A percentile compares a stretch with the other conserved stretches of the same genome.
Evolutionary conservation across 2,888 invertebrate species (phyloP).

Genomic region (Hymenopus coronatus): DNA sequence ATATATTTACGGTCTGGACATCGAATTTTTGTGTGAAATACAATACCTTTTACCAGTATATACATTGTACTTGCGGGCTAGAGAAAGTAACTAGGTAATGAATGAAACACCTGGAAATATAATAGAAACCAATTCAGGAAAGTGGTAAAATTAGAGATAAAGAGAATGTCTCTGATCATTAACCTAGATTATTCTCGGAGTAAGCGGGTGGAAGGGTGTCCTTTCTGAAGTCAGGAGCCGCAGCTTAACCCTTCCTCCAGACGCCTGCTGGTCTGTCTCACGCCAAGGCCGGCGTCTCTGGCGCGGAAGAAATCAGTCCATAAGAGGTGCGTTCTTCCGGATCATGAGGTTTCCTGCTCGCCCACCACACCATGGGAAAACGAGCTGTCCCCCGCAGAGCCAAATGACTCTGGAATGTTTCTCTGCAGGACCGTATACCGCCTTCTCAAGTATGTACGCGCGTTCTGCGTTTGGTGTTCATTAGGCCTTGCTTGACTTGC

Average conservation of each 20-base stretch:
- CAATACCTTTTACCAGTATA: no score
- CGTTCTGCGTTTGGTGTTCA: neutral
- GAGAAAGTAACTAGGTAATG: no score
- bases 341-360: neutral
- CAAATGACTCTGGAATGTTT: neutral
- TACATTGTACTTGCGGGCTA: no score
- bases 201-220: neutral
- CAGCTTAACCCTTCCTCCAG: neutral
- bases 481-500: neutral
- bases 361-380: neutral
- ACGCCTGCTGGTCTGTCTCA: neutral
- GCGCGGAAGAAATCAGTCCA: neutral
- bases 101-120: no score
- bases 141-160: no score
- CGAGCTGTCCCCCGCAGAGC: neutral
- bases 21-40: no score
- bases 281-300: neutral
- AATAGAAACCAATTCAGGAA: no score
- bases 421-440: neutral
- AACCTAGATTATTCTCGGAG: neutral
- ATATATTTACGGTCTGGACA: no score
- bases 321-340: neutral
- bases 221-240: neutral
- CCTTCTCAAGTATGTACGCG: neutral
- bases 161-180: no score